Evolutionary conservation across 1,140 invertebrate genomes (phyloP), one percentile per base, ranked within the genome.

Genomic region (Colletes gigas): DNA sequence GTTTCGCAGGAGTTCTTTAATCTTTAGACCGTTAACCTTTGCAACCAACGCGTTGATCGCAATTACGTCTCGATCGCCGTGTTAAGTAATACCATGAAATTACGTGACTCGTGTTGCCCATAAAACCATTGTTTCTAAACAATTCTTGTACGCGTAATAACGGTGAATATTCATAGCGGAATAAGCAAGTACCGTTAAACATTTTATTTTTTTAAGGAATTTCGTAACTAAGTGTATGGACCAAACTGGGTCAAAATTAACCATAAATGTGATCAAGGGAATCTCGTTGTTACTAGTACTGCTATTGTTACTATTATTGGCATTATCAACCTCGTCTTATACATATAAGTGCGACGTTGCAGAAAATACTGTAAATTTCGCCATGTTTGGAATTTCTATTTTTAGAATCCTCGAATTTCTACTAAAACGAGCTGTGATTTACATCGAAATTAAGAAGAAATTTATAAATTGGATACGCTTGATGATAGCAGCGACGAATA

Each of bases 81-180:
- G 19, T 78, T 78, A 60, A 52, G 70, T 78, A 70, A 78, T 41
- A 52, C 44, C 9, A 55, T 78, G 4, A 71, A 78, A 78, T 78
- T 52, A 70, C 44, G 66, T 15, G 21, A 19, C 4, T 52, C n/a
- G n/a, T 12, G 9, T 21, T 5, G 44, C n/a, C 60, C 30, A 1
- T 47, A 9, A 30, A 30, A 30, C 30, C 30, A 30, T 30, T 30
- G 30, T 30, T 30, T 30, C 30, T 2, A 30, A 30, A 30, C 30
- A 30, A 30, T 30, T 30, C 30, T 30, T 30, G 30, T 30, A 30
- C 2, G 30, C 30, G 30, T 30, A 30, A 30, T 30, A 30, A 30
- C 30, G 30, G 30, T 30, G 30, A 30, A 30, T 30, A 30, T 30
- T 30, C 30, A 30, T 30, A 30, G 30, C 30, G 30, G 30, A 30